Base-by-base conservation (phyloP, 2,888 invertebrate species). In the Polylopha cassiicola region DNA sequence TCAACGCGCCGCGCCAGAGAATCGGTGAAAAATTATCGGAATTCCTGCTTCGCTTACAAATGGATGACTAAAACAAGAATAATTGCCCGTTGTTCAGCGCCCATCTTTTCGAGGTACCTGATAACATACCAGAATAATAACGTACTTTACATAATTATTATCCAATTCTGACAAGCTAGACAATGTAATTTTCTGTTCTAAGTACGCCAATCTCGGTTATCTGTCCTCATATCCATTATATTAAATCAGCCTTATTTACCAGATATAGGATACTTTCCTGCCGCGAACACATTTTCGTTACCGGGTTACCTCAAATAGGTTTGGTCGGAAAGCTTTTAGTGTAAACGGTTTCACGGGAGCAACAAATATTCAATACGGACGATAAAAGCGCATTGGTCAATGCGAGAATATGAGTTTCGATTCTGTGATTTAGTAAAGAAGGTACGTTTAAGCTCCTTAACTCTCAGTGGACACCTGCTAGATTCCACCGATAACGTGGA, bases 271-370 rank as follows among this genome's bases (percentile, higher is more conserved):
- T 13, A 11, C 24, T 11, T 30, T 24, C 7, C 7, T 21, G 21
- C 24, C 41, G 34, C 34, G 29, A 39, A 34, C 14, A 29, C 34
- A 23, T 39, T 39, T 39, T 8, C 34, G 41, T 13, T 20, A 41
- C 41, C 24, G 16, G 10, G 15, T 36, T 36, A 30, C 10, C 16
- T 16, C 34, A 41, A 41, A 41, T 36, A 41, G 41, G 41, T 36
- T 41, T 41, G 41, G 41, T 30, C 16, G 36, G 36, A 30, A 41
- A 36, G 41, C 41, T 41, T 41, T 41, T 30, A 41, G 36, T 36
- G 34, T 36, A 30, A 41, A 30, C 20, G 21, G 18, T 26, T 20
- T 15, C 20, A 41, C 24, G 30, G 24, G 24, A 41, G 24, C 34
- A 11, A 23, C 29, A 24, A 23, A 36, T 21, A 41, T 16, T 20